These are phyloP conservation scores for Melospiza melodia DNA, from an alignment of 2,113 vertebrate genomes.

Conservation along the genomic window DNA sequence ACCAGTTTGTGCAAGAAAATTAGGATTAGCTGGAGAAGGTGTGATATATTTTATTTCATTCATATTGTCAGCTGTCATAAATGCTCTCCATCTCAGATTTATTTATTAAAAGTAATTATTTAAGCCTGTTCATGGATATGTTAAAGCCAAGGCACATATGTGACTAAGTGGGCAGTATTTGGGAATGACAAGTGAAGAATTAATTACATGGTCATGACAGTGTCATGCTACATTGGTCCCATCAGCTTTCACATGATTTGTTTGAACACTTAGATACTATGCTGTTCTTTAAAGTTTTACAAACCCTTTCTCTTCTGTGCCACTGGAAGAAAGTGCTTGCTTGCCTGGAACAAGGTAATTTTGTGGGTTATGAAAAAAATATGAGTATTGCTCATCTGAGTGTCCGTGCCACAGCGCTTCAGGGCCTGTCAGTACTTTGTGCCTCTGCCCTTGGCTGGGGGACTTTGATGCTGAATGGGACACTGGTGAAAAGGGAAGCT, in stretches of 20 bases:
- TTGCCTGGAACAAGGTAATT: neutral
- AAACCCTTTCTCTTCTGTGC: neutral
- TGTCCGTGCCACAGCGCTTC: rapidly evolving
- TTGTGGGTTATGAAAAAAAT: neutral
- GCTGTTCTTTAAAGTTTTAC: neutral
- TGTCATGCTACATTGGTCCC: neutral
- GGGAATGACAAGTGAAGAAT: neutral
- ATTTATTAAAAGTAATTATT: neutral
- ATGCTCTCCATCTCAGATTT: neutral
- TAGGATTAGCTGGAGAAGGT: neutral
- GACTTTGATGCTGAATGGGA: neutral
- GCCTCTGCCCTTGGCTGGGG: neutral
- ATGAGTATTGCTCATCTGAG: neutral
- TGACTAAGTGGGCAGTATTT: neutral
- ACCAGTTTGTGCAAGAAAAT: neutral
- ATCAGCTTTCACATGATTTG: neutral
- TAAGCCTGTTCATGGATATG: neutral
- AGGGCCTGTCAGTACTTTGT: neutral
- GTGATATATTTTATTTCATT: neutral
- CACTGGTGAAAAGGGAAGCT: neutral
- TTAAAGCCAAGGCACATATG: neutral
- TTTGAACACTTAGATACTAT: neutral
- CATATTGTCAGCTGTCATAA: neutral
- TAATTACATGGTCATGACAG: rapidly evolving
- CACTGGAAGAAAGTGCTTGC: neutral